Evolutionary conservation across 1,140 invertebrate species (phyloP).

Genomic region (Zaprionus davidi): DNA sequence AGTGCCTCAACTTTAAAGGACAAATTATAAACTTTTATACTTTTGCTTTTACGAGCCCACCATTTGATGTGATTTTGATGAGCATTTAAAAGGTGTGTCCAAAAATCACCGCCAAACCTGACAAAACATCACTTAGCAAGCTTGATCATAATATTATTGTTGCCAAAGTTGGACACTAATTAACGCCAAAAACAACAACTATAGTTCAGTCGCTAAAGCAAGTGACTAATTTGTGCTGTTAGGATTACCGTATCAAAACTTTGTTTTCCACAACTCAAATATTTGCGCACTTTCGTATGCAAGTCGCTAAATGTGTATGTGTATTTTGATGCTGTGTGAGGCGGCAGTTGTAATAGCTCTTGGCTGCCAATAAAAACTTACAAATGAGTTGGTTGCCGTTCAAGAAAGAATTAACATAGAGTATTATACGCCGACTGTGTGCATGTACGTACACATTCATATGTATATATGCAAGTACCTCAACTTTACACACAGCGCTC

Average conservation of each 20-base stretch:
- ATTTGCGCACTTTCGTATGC: conserved; percentile 53
- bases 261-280: conserved; percentile 51
- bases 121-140: not conserved
- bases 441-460: not conserved
- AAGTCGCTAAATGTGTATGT: conserved; percentile 16
- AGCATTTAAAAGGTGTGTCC: conserved; percentile 25
- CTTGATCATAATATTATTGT: conserved; percentile 13
- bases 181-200: conserved; percentile 3
- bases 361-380: conserved; percentile 48
- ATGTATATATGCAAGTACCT: not conserved
- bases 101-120: conserved; percentile 14
- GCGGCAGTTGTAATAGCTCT: too few species aligned
- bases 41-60: conserved; percentile 41
- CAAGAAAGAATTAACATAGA: conserved; percentile 51
- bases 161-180: conserved; percentile 13
- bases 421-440: not conserved
- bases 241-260: conserved; percentile 20
- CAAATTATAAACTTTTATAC: conserved; percentile 47
- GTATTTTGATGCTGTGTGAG: too few species aligned
- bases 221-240: not conserved
- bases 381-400: conserved; percentile 40
- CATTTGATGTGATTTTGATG: conserved; percentile 57
- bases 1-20: conserved; percentile 50
- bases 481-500: not conserved
- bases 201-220: not conserved